A percentile compares a stretch with the other conserved stretches of the same genome.
Conservation (phyloP, 2,888 invertebrate genomes). For the Icerya purchasi region DNA sequence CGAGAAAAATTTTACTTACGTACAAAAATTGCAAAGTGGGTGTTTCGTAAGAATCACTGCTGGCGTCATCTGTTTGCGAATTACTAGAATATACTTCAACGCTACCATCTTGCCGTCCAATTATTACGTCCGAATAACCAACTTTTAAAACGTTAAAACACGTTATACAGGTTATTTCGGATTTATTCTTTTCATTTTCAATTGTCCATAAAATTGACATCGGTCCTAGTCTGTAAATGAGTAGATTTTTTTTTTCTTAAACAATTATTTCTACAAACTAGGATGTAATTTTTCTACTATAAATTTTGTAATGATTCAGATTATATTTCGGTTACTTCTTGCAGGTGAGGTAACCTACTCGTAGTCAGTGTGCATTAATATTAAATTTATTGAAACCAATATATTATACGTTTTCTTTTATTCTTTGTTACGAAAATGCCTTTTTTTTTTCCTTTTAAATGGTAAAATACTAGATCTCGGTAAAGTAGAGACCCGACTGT, state of each 20-base stretch:
- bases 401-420: too few relatives aligned
- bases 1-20: constrained; percentile 21
- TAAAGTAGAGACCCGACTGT: too few relatives aligned
- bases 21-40: constrained; percentile 22
- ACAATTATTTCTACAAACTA: not conserved
- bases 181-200: constrained; percentile 23
- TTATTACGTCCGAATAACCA: constrained; percentile 47
- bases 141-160: constrained; percentile 46
- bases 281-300: not conserved
- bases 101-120: constrained; percentile 74
- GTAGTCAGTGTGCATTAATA: too few relatives aligned
- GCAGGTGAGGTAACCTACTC: too few relatives aligned
- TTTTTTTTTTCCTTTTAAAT: too few relatives aligned
- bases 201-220: constrained; percentile 25
- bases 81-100: constrained; percentile 55
- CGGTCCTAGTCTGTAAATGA: constrained; percentile 8
- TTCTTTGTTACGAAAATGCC: too few relatives aligned
- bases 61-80: constrained; percentile 29
- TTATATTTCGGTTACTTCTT: too few relatives aligned
- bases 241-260: not conserved
- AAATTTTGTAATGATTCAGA: not conserved
- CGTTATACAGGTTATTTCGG: constrained; percentile 41
- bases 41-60: constrained; percentile 23
- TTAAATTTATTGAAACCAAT: too few relatives aligned
- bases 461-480: too few relatives aligned